These are phyloP conservation scores for Ptychadena robeensis DNA, from an alignment of 2,797 vertebrate species.

Conservation along the genomic window DNA sequence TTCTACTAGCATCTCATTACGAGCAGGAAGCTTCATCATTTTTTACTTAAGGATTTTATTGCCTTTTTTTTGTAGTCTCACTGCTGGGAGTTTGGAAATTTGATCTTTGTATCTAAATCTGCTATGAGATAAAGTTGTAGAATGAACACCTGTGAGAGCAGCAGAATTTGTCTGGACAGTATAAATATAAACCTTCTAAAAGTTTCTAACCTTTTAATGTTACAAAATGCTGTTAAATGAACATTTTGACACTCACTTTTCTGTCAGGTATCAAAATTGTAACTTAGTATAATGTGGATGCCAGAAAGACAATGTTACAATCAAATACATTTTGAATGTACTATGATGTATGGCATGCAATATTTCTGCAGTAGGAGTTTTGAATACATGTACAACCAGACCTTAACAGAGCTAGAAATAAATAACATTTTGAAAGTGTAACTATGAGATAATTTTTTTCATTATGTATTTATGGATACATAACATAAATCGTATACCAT, in stretches of 20 bases:
- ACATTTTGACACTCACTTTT: constrained; percentile 13
- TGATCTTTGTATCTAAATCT: constrained; percentile 63
- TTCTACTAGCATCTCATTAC: constrained; percentile 71
- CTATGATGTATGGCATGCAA: not conserved
- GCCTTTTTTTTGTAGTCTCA: constrained; percentile 51
- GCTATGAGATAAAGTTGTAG: constrained; percentile 59
- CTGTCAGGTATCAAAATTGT: not conserved
- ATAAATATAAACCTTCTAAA: constrained; percentile 50
- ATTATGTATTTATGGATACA: not conserved
- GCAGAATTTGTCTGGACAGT: constrained; percentile 55
- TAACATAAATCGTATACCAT: not conserved
- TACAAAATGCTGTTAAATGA: constrained; percentile 21
- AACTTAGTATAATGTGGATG: not conserved
- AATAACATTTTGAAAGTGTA: no score
- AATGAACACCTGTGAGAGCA: constrained; percentile 59
- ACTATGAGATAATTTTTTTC: not conserved
- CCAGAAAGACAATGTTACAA: not conserved
- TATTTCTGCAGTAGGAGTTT: not conserved
- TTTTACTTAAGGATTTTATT: constrained; percentile 68
- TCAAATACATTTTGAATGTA: not conserved
- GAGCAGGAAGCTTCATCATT: constrained; percentile 66
- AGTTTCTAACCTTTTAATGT: constrained; percentile 37
- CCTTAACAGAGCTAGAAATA: no score
- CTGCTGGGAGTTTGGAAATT: constrained; percentile 63
- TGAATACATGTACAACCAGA: not conserved